phyloP scores from a whole-genome alignment of 1,140 invertebrate species.

The Zophobas atratus region DNA sequence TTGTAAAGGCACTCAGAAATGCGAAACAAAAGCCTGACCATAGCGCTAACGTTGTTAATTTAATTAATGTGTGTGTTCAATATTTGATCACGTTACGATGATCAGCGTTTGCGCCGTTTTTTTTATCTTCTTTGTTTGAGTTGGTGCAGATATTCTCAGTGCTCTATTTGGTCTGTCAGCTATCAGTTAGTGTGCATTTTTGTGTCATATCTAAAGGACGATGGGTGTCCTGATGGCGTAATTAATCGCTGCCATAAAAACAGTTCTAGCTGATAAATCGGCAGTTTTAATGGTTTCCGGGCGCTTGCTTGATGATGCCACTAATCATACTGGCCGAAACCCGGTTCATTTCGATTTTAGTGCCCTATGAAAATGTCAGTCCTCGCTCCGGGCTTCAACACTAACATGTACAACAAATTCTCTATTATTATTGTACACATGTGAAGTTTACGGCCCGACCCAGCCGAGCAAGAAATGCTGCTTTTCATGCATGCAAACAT shows the following conservation, averaged over 20 bases:
- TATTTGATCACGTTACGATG: too few species aligned
- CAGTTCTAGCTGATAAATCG: conserved; percentile 49
- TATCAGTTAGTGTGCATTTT: conserved; percentile 30
- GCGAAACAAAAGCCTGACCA: too few species aligned
- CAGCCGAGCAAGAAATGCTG: conserved; percentile 11
- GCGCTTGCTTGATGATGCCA: conserved; percentile 46
- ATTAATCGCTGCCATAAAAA: conserved; percentile 50
- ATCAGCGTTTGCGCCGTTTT: too few species aligned
- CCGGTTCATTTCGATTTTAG: conserved; percentile 36
- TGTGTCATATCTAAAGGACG: conserved; percentile 11
- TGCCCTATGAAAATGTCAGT: conserved; percentile 14
- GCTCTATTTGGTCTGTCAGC: background rate
- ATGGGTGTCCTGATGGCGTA: conserved; percentile 43
- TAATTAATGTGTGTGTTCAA: too few species aligned
- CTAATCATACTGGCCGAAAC: conserved; percentile 47
- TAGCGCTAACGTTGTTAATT: too few species aligned
- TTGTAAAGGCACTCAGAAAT: too few species aligned
- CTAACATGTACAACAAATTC: conserved; percentile 24
- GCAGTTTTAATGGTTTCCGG: conserved; percentile 49
- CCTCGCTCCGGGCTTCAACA: conserved; percentile 10
- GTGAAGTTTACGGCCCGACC: conserved; percentile 1
- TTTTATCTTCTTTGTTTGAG: background rate
- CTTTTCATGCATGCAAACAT: conserved; percentile 15
- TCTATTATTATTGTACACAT: conserved; percentile 8
- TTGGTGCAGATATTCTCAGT: background rate